phyloP scores from a whole-genome alignment of 1,140 invertebrate species.

The Solenopsis fugax region DNA sequence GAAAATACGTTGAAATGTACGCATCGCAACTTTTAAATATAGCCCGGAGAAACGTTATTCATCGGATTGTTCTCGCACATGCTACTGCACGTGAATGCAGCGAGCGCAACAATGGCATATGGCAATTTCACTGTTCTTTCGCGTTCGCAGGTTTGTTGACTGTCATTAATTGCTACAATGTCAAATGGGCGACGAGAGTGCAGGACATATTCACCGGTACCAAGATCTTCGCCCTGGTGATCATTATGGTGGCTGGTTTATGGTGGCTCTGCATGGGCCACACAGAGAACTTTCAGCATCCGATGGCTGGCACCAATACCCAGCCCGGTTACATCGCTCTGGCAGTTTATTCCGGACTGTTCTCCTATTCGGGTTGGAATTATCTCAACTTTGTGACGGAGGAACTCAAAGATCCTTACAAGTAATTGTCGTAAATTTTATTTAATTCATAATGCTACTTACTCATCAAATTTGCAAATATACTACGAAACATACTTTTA shows the following conservation, averaged over 20 bases:
- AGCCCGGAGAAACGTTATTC: neutral
- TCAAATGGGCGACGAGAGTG: slow-evolving; percentile 94
- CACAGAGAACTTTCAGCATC: slow-evolving; percentile 91
- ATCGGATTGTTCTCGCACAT: neutral
- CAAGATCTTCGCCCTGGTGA: slow-evolving; percentile 93
- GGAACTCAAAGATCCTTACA: slow-evolving; percentile 97
- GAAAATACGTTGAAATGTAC: neutral
- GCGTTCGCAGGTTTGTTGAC: slow-evolving; percentile 91
- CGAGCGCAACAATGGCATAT: neutral
- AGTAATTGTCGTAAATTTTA: slow-evolving; percentile 86
- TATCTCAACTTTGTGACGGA: slow-evolving; percentile 99
- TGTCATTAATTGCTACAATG: slow-evolving; percentile 95
- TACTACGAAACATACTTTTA: no score
- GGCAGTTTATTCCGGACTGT: slow-evolving; percentile 98
- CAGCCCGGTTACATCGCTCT: slow-evolving; percentile 95
- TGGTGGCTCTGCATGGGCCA: slow-evolving; percentile 91
- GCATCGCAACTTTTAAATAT: slow-evolving; percentile 8
- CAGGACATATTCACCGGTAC: slow-evolving; percentile 97
- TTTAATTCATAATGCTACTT: no score
- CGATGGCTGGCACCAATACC: slow-evolving; percentile 93
- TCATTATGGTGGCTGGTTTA: slow-evolving; percentile 94
- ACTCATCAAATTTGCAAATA: no score
- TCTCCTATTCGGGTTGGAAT: slow-evolving; percentile 99
- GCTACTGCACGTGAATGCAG: neutral
- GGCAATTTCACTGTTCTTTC: slow-evolving; percentile 44